Evolutionary conservation across 2,113 vertebrate species (phyloP), one percentile per base, ranked within the genome.

Genomic region (Tricholaema leucomelas): DNA sequence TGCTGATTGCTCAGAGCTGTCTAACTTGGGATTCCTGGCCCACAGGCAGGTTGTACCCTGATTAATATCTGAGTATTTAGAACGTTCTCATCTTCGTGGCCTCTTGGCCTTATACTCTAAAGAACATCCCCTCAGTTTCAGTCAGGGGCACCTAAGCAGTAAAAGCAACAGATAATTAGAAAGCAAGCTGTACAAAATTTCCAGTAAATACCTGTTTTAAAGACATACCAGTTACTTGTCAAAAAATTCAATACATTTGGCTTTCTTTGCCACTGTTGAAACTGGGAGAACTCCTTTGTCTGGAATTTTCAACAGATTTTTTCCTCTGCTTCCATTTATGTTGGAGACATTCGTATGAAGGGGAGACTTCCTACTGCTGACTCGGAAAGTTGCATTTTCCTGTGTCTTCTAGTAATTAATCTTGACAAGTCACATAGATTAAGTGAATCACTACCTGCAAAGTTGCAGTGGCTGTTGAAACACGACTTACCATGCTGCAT

Each of bases 1-100:
- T 95, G 92, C 89, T 95, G 95, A 79, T 94, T 90, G 91, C 93
- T 91, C 59, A 69, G 85, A 91, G 92, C 81, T 91, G 87, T 93
- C 81, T 91, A 48, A 70, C 55, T 65, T 84, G 59, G 80, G 91
- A 96, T 95, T 91, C 85, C 92, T 91, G 92, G 76, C 85, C 88
- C 71, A 63, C 61, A 56, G 85, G 94, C 88, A 94, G 90, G 90
- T 92, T 92, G 82, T 88, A n/a, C 76, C 64, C 76, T 86, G 85
- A 83, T 93, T 88, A 66, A 82, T 95, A 89, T 88, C n/a, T 64
- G 31, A 83, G 70, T 48, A 38, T 87, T 87, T 91, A 56, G 54
- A 63, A 82, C 28, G 0, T 52, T 70, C 87, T 91, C 31, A 46
- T 85, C 81, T 64, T 73, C 0, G 0, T 66, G 69, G 81, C 64